Evolutionary conservation across 1,140 invertebrate species (phyloP).

Genomic region (Venturia canescens): DNA sequence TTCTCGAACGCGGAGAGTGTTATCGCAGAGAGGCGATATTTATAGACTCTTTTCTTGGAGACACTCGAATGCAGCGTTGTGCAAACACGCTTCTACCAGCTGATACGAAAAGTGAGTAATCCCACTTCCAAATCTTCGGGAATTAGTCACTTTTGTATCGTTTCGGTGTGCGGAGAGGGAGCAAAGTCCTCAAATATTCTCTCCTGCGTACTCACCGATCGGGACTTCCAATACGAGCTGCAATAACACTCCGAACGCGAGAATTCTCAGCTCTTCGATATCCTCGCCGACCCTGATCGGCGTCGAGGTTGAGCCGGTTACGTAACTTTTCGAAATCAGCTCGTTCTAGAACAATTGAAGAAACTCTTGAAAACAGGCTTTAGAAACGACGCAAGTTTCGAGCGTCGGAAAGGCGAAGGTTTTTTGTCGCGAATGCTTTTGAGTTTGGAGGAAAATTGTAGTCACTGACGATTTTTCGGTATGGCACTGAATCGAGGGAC

Average conservation of each 20-base stretch:
- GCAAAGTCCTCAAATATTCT: neutral
- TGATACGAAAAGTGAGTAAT: neutral
- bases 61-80: neutral
- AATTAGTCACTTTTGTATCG: neutral
- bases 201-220: constrained; percentile 58
- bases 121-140: too few species aligned
- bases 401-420: neutral
- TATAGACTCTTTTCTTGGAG: neutral
- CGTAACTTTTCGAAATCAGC: constrained; percentile 43
- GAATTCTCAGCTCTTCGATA: constrained; percentile 54
- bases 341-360: constrained; percentile 47
- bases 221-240: constrained; percentile 60
- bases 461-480: too few species aligned
- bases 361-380: neutral
- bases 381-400: neutral
- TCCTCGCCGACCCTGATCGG: constrained; percentile 58
- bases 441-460: too few species aligned
- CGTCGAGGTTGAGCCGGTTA: constrained; percentile 50
- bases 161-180: neutral
- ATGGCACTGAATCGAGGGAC: too few species aligned
- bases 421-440: too few species aligned
- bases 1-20: neutral
- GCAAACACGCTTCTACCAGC: neutral
- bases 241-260: constrained; percentile 63
- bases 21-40: neutral